These are phyloP conservation scores for Microctonus hyperodae DNA, from an alignment of 2,888 invertebrate genomes.

Conservation along the genomic window DNA sequence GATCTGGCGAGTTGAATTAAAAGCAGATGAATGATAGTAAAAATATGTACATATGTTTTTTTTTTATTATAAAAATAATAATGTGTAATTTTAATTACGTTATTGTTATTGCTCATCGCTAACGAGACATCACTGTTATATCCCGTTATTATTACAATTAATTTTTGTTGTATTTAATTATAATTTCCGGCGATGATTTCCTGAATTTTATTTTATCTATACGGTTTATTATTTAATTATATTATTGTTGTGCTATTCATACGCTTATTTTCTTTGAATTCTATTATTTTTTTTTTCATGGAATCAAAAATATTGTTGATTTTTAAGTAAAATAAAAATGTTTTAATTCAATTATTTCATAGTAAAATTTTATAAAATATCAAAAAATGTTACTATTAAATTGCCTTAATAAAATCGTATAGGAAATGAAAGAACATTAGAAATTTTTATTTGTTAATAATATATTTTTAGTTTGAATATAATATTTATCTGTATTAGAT, in stretches of 20 bases:
- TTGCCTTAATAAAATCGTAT: conserved; percentile 47
- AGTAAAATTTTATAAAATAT: conserved; percentile 26
- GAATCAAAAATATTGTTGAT: background rate
- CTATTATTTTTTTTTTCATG: too few relatives aligned
- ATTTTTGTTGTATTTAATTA: background rate
- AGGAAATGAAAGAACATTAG: conserved; percentile 31
- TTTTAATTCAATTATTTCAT: conserved; percentile 13
- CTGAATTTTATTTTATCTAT: too few relatives aligned
- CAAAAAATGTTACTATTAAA: conserved; percentile 43
- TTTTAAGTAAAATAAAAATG: too few relatives aligned
- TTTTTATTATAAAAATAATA: background rate
- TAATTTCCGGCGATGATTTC: too few relatives aligned
- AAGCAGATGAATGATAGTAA: background rate
- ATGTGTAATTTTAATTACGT: background rate
- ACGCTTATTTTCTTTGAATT: too few relatives aligned
- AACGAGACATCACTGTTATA: background rate
- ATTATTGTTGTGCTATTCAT: too few relatives aligned
- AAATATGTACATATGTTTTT: too few relatives aligned
- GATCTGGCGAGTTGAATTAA: background rate
- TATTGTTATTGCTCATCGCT: background rate
- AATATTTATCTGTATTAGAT: too few relatives aligned
- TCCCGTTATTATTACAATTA: background rate
- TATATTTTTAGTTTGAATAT: too few relatives aligned
- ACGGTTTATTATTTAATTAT: too few relatives aligned
- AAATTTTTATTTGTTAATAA: background rate